phyloP scores from a whole-genome alignment of 2,888 invertebrate species.

The Papilio gigon region DNA sequence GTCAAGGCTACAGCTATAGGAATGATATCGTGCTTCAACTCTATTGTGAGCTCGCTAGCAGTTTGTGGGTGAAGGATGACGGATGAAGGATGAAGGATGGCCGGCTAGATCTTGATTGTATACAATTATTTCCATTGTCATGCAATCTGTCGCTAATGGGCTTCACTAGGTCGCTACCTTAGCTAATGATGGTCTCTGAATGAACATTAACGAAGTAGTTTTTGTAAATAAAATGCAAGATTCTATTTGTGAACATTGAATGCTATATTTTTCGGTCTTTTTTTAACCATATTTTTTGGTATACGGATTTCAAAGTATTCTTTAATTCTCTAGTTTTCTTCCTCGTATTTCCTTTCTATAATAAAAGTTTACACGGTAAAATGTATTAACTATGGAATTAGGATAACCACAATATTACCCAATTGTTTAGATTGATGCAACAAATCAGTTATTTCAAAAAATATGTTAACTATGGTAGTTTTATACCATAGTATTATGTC shows the following conservation, averaged over 20 bases:
- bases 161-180: conserved; percentile 25
- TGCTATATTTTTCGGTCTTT: no score
- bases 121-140: conserved; percentile 65
- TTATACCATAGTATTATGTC: no score
- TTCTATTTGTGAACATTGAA: neutral
- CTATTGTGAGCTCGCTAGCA: conserved; percentile 44
- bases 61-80: conserved; percentile 67
- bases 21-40: conserved; percentile 37
- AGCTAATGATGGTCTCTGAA: conserved; percentile 36
- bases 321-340: no score
- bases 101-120: conserved; percentile 54
- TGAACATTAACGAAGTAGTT: conserved; percentile 25
- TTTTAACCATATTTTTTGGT: no score
- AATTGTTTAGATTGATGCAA: neutral
- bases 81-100: conserved; percentile 63
- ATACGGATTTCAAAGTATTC: no score
- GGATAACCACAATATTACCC: no score
- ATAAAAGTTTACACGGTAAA: no score
- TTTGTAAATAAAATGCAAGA: neutral
- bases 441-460: neutral
- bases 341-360: no score
- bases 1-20: conserved; percentile 39
- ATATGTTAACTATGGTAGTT: no score
- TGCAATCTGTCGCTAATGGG: conserved; percentile 58
- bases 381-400: no score